phyloP scores from a whole-genome alignment of 2,888 invertebrate species.

The Clostera curtula region DNA sequence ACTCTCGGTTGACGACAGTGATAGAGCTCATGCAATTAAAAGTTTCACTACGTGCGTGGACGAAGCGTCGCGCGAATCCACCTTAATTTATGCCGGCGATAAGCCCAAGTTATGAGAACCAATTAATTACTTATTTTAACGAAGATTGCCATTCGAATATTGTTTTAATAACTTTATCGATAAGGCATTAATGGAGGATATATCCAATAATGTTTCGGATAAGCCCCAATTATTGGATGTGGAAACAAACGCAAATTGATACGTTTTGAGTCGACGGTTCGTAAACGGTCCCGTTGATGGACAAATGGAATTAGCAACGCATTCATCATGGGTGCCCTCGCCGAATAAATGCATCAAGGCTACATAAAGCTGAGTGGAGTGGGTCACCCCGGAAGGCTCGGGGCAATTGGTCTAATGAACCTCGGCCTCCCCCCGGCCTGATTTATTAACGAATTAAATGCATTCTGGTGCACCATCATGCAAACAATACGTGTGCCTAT shows the following conservation, averaged over 20 bases:
- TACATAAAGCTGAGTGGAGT: constrained; percentile 49
- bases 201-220: not conserved
- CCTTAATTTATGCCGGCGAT: constrained; percentile 70
- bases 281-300: constrained; percentile 22
- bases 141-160: constrained; percentile 44
- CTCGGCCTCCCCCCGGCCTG: constrained; percentile 63
- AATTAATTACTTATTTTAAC: constrained; percentile 69
- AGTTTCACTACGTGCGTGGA: constrained; percentile 73
- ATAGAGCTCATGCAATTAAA: constrained; percentile 73
- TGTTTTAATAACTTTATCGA: constrained; percentile 3
- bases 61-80: constrained; percentile 54
- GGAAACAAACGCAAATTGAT: constrained; percentile 18
- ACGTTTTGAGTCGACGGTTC: constrained; percentile 13
- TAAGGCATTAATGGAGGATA: not conserved
- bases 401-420: constrained; percentile 72
- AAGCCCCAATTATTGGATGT: constrained; percentile 6
- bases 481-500: constrained; percentile 32
- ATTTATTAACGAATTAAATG: constrained; percentile 75
- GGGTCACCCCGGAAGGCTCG: constrained; percentile 66
- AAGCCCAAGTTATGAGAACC: constrained; percentile 65
- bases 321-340: constrained; percentile 49
- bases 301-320: constrained; percentile 39
- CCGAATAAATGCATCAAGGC: constrained; percentile 59
- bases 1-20: constrained; percentile 64
- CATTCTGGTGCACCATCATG: constrained; percentile 68